phyloP scores from a whole-genome alignment of 2,113 vertebrate species.

The Nematolebias whitei region DNA sequence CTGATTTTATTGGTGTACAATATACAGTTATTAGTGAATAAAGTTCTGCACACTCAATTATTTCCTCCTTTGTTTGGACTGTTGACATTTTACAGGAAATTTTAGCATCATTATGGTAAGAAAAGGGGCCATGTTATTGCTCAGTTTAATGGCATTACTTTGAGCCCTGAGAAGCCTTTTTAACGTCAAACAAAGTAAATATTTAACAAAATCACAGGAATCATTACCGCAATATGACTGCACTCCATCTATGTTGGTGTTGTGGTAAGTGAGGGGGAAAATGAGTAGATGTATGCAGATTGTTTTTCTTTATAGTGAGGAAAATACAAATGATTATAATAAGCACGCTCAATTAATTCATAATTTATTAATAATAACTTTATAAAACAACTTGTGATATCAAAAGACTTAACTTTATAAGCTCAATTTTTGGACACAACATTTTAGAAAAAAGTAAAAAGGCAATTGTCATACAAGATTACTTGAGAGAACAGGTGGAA shows the following conservation, averaged over 20 bases:
- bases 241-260: slow-evolving; percentile 3
- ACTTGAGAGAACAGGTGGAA: too few relatives aligned
- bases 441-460: too few relatives aligned
- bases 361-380: background rate
- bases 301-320: background rate
- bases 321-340: background rate
- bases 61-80: slow-evolving; percentile 13
- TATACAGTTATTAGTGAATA: slow-evolving; percentile 39
- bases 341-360: background rate
- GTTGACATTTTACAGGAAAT: slow-evolving; percentile 1
- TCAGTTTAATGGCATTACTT: slow-evolving; percentile 7
- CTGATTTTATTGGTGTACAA: slow-evolving; percentile 46
- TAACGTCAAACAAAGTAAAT: background rate
- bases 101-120: slow-evolving; percentile 7
- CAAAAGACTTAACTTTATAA: background rate
- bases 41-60: slow-evolving; percentile 33
- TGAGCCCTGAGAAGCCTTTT: slow-evolving; percentile 1
- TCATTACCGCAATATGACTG: background rate
- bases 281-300: background rate
- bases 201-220: background rate
- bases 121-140: background rate
- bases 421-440: background rate
- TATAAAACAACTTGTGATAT: background rate
- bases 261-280: background rate
- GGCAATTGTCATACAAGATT: too few relatives aligned